Percentiles rank a stretch among this genome's conserved stretches.
Conservation (phyloP, 2,113 vertebrate genomes). For the Epinephelus lanceolatus region DNA sequence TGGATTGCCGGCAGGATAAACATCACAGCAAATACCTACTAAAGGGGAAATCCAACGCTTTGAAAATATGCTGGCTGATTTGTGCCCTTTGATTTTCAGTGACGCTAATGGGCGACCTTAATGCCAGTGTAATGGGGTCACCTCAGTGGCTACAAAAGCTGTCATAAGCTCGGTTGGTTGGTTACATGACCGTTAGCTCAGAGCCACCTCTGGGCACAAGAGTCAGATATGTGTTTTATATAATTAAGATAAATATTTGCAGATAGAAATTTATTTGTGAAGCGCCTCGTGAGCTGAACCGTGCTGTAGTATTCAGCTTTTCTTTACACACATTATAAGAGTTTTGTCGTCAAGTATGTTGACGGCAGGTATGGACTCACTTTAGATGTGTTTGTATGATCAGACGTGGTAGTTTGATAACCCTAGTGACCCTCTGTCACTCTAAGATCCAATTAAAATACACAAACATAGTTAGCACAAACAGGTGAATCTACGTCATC, state of each 20-base stretch:
- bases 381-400: not conserved
- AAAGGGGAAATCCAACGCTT: not conserved
- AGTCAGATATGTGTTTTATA: not conserved
- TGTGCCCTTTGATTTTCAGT: slow-evolving; percentile 5
- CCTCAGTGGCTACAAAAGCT: not conserved
- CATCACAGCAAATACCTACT: slow-evolving; percentile 1
- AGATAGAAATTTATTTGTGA: not conserved
- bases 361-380: not conserved
- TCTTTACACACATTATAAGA: not conserved
- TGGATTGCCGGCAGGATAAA: not conserved
- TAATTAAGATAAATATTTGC: not conserved
- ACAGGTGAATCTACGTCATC: not conserved
- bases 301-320: not conserved
- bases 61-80: not conserved
- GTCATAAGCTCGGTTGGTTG: not conserved
- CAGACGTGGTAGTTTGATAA: not conserved
- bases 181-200: too few relatives aligned
- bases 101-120: not conserved
- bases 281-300: not conserved
- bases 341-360: not conserved
- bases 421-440: not conserved
- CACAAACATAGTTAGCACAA: not conserved
- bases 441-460: not conserved
- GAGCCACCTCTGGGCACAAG: not conserved
- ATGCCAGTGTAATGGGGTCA: not conserved